Conservation (phyloP, 2,797 vertebrate genomes). For the Myotis planiceps region DNA sequence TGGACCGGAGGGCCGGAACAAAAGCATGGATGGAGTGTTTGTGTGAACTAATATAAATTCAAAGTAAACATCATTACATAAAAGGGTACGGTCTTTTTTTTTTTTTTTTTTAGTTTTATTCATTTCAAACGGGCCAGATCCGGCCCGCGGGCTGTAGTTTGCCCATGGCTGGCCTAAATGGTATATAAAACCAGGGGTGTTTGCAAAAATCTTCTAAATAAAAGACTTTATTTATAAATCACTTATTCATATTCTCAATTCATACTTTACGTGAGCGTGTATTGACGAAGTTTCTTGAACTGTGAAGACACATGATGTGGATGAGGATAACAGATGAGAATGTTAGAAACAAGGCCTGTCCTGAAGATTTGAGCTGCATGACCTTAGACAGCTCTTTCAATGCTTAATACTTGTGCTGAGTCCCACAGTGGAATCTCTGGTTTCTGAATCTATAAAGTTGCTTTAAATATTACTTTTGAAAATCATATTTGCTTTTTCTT, state of each 20-base stretch:
- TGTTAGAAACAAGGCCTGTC: not conserved
- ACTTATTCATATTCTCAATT: not conserved
- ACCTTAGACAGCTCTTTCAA: not conserved
- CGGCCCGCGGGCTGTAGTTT: too few relatives aligned
- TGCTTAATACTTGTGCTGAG: not conserved
- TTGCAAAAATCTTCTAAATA: not conserved
- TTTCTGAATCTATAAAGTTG: not conserved
- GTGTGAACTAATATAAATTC: too few relatives aligned
- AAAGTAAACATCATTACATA: too few relatives aligned
- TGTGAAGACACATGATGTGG: rapidly evolving
- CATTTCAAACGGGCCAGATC: too few relatives aligned
- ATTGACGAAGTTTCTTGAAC: not conserved
- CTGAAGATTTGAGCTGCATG: not conserved
- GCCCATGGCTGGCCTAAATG: not conserved
- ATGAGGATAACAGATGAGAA: not conserved
- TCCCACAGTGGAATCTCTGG: not conserved
- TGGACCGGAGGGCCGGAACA: too few relatives aligned
- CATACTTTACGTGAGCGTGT: not conserved
- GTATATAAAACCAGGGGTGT: not conserved
- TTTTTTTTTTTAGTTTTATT: too few relatives aligned
- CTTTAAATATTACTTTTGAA: not conserved
- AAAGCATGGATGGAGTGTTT: too few relatives aligned
- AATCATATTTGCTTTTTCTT: not conserved
- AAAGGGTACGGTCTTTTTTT: too few relatives aligned
- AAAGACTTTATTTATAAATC: not conserved